Evolutionary conservation across 2,113 vertebrate species (phyloP).

Genomic region (Aptenodytes forsteri): DNA sequence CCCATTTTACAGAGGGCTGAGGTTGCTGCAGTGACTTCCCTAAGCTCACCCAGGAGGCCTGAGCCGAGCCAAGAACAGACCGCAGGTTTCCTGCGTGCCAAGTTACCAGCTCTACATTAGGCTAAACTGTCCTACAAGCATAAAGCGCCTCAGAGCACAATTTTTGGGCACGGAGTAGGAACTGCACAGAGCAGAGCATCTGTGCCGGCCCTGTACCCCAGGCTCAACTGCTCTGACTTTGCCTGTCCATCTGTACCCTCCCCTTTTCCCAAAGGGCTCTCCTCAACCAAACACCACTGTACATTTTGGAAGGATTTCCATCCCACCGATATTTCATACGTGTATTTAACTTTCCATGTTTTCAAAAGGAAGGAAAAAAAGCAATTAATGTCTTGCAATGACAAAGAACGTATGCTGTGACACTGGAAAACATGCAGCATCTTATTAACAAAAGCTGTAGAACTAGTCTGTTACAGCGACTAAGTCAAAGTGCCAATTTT

Average conservation of each 20-base stretch:
- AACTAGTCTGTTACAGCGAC: not conserved
- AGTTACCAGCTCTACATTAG: conserved; percentile 15
- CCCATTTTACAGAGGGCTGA: not conserved
- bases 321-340: not conserved
- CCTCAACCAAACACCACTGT: not conserved
- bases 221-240: conserved; percentile 2
- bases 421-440: not conserved
- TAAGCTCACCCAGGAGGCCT: not conserved
- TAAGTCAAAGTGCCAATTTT: conserved; percentile 45
- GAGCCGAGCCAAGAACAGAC: conserved; percentile 22
- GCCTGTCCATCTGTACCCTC: not conserved
- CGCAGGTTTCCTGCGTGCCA: not conserved
- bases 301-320: not conserved
- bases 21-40: not conserved
- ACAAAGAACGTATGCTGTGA: not conserved
- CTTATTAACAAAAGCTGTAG: conserved; percentile 28
- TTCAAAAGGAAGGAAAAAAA: not conserved
- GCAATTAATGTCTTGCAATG: not conserved
- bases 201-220: not conserved
- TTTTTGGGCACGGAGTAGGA: conserved; percentile 14
- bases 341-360: not conserved
- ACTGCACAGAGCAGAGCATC: conserved; percentile 50
- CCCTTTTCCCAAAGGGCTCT: not conserved
- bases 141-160: conserved; percentile 37
- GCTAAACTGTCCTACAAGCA: conserved; percentile 58